Percentiles rank a stretch among this genome's conserved stretches.
Conservation (phyloP, 2,888 invertebrate species). For the Geotrupes spiniger region DNA sequence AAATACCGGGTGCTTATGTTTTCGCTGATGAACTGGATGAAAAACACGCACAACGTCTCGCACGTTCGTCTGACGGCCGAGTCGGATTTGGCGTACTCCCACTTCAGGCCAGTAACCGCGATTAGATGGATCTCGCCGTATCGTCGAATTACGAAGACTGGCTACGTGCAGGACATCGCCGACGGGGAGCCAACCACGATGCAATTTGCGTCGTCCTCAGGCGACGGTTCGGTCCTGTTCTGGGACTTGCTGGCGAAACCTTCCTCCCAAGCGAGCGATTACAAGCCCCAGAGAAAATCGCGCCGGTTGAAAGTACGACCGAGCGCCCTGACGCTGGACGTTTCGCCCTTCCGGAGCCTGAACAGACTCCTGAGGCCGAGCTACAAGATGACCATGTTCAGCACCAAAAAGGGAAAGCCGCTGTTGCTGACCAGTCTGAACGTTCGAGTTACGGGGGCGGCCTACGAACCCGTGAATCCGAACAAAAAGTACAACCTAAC, state of each 20-base stretch:
- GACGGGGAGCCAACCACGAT: constrained; percentile 50
- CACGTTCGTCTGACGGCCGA: constrained; percentile 60
- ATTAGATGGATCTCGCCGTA: constrained; percentile 69
- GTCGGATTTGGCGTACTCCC: constrained; percentile 62
- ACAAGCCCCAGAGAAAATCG: constrained; percentile 11
- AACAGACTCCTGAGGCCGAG: constrained; percentile 63
- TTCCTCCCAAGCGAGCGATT: constrained; percentile 10
- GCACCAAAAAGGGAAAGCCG: constrained; percentile 33
- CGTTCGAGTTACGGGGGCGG: constrained; percentile 24
- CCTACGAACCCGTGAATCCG: constrained; percentile 41
- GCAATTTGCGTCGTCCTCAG: constrained; percentile 64
- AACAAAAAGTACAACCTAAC: constrained; percentile 43
- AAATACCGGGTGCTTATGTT: constrained; percentile 61
- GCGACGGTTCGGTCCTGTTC: constrained; percentile 66
- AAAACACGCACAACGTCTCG: constrained; percentile 57
- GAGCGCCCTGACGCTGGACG: constrained; percentile 57
- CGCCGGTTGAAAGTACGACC: constrained; percentile 56
- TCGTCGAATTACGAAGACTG: constrained; percentile 59
- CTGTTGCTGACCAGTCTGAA: background rate
- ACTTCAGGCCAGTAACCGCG: constrained; percentile 60
- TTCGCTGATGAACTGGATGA: constrained; percentile 68
- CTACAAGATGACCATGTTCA: constrained; percentile 56
- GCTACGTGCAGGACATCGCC: constrained; percentile 51
- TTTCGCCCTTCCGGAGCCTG: constrained; percentile 60
- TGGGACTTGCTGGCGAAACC: constrained; percentile 65